Base-by-base conservation (phyloP, 2,113 vertebrate species). In the Tamias sibiricus region DNA sequence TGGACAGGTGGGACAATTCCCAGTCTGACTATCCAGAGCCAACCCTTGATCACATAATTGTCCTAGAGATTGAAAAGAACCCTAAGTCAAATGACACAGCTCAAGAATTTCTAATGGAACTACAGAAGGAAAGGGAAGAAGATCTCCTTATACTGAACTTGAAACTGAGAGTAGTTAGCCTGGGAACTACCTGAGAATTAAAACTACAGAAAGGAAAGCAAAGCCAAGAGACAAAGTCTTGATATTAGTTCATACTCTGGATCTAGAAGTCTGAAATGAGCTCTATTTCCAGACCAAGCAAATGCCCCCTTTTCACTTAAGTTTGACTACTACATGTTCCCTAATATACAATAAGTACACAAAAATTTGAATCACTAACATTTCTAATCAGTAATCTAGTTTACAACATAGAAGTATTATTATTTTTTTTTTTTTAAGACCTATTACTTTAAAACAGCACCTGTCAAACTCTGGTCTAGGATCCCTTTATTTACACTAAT, bases 381-480 rank as follows among this genome's bases (percentile, higher is more conserved):
- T 85, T 92, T 26, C 12, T 37, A 91, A 94, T 35, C 52, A 32
- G 4, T 77, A 95, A 82, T 74, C 24, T 19, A 89, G 40, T 69
- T 3, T 64, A n/a, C 22, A 66, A 66, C 30, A 66, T 2, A 68
- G 32, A 35, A 35, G 32, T 57, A 24, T 24, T 57, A 57, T 24
- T 22, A 20, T 54, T 54, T 20, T 54, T 54, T 22, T 57, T 57
- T 20, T 54, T 20, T 57, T 57, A 22, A 68, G 32, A 35, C 16
- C 28, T 66, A 91, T 66, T 85, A 95, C 47, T 93, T 94, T 76
- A 80, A 84, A 96, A 95, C 5, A 94, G 42, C 11, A 87, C 19
- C n/a, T 93, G 20, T 85, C 79, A 88, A 84, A 87, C 47, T 90
- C 47, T 92, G 24, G 17, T 90, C 49, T 82, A 74, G n/a, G 72